Base-by-base conservation (phyloP, 2,888 invertebrate genomes). In the Molorchus minor region DNA sequence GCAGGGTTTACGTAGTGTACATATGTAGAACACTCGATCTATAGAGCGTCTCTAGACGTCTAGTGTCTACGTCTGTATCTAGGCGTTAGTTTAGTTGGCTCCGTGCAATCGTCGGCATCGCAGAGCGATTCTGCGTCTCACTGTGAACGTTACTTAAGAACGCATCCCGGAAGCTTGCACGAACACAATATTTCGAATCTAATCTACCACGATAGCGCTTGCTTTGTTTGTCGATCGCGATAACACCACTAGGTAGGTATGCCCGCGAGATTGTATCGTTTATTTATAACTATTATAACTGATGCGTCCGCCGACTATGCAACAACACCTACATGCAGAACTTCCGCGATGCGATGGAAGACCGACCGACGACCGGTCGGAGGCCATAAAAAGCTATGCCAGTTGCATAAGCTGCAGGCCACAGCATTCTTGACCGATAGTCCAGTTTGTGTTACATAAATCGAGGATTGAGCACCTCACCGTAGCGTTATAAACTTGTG, bases 241-340 rank as follows among this genome's bases (percentile, higher is more conserved):
- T 46, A 46, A 46, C 13, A 16, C 46, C 16, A 17, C 21, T n/a
- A n/a, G n/a, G n/a, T n/a, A n/a, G 21, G 25, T 29, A 45, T 46
- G 46, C 46, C 15, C 12, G 25, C 10, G n/a, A 46, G 46, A 46
- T 30, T 30, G 29, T 33, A 46, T 46, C 30, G 15, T 46, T 46
- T 33, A 17, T 46, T 46, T 25, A n/a, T n/a, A n/a, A n/a, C n/a
- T n/a, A n/a, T n/a, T n/a, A n/a, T n/a, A n/a, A n/a, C n/a, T n/a
- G n/a, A n/a, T n/a, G 19, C 16, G 46, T 41, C 30, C 33, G 46
- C n/a, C 16, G 46, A 46, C 46, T 30, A 30, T 33, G 46, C 46
- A 46, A 30, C 33, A 46, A 46, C 46, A 44, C 46, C 46, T 30
- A 46, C 46, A 19, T 19, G 30, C 17, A 46, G 8, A 8, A 33